phyloP scores from a whole-genome alignment of 2,113 vertebrate genomes.

The Ursus arctos region DNA sequence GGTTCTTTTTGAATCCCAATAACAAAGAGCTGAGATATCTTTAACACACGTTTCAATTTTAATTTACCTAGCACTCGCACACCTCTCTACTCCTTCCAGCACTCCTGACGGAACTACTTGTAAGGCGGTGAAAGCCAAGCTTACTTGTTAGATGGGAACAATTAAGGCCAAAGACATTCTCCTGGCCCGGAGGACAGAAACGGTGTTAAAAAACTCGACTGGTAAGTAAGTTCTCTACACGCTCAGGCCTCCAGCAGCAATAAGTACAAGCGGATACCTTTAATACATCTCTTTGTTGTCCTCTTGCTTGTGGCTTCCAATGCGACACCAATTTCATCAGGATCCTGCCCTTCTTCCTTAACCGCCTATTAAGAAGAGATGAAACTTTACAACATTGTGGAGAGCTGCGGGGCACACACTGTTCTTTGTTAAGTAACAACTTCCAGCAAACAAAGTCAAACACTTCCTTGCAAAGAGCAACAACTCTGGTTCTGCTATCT shows the following conservation, averaged over 20 bases:
- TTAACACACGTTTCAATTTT: not conserved
- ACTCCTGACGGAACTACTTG: not conserved
- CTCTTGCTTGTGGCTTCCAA: constrained; percentile 90
- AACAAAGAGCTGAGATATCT: not conserved
- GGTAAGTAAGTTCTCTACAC: not conserved
- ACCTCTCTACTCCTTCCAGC: not conserved
- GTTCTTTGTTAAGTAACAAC: not conserved
- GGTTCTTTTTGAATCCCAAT: not conserved
- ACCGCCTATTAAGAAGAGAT: constrained; percentile 89
- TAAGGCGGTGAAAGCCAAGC: not conserved
- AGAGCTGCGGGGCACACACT: not conserved
- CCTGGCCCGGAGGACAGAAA: not conserved
- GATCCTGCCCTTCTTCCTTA: constrained; percentile 96
- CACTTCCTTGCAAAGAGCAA: not conserved
- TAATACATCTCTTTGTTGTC: constrained; percentile 88
- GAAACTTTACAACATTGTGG: not conserved
- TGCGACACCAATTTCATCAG: constrained; percentile 91
- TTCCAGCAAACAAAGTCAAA: not conserved
- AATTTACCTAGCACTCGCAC: not conserved
- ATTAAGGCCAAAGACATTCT: not conserved
- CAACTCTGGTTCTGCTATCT: not conserved
- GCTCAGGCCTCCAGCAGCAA: not conserved
- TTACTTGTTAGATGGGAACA: not conserved
- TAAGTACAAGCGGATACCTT: constrained; percentile 87
- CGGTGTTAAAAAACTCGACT: not conserved